These are phyloP conservation scores for Diarsia dahlii DNA, from an alignment of 2,888 invertebrate species.

Conservation along the genomic window DNA sequence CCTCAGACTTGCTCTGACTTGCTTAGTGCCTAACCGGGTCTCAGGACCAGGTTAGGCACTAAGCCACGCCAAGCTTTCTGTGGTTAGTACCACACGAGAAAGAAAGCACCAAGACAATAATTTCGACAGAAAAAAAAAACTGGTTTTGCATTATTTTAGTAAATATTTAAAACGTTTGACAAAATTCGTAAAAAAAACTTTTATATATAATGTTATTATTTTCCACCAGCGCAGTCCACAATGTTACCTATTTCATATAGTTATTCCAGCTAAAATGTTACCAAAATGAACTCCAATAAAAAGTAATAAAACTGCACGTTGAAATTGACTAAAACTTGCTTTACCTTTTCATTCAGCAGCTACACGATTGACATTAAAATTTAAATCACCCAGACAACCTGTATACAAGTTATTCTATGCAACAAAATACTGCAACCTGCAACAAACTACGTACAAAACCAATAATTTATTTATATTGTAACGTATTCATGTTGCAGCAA, in stretches of 20 bases:
- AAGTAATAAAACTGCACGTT: neutral
- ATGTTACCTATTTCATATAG: neutral
- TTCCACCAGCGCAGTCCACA: neutral
- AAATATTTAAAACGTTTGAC: too few species aligned
- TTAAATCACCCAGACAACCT: neutral
- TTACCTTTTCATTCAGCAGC: neutral
- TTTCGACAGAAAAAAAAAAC: too few species aligned
- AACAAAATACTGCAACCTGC: conserved; percentile 18
- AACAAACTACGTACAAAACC: conserved; percentile 18
- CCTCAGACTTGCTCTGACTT: too few species aligned
- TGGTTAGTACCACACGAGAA: too few species aligned
- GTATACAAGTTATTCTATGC: neutral
- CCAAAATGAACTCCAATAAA: neutral
- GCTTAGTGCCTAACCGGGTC: too few species aligned
- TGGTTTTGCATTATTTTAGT: too few species aligned
- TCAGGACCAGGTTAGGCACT: too few species aligned
- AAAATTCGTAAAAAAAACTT: too few species aligned
- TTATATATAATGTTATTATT: neutral
- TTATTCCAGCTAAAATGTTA: neutral
- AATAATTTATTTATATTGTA: conserved; percentile 39
- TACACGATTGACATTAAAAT: neutral
- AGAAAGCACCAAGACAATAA: too few species aligned
- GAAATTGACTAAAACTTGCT: neutral
- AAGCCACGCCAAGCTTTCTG: too few species aligned
- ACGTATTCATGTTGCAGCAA: conserved; percentile 44